These are phyloP conservation scores for Cataglyphis altisquamis DNA, from an alignment of 2,888 invertebrate genomes.

Conservation along the genomic window DNA sequence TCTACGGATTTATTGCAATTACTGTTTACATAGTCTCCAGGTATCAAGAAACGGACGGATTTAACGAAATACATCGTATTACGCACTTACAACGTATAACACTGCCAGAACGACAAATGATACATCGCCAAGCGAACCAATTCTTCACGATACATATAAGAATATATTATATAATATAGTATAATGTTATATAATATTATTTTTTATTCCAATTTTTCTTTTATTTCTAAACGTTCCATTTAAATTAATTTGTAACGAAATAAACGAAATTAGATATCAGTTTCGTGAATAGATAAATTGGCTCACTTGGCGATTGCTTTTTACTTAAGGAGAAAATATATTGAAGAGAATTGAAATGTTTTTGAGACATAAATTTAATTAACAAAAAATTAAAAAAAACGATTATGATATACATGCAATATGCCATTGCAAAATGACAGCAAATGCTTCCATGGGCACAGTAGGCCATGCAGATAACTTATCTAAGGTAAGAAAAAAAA, in stretches of 20 bases:
- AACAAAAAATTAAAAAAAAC: conserved; percentile 39
- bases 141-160: conserved; percentile 27
- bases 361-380: conserved; percentile 59
- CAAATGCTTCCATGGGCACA: conserved; percentile 82
- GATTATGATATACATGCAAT: conserved; percentile 64
- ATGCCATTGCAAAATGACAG: conserved; percentile 74
- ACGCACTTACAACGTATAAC: conserved; percentile 76
- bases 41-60: conserved; percentile 70
- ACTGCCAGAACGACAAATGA: conserved; percentile 77
- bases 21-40: conserved; percentile 68
- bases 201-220: conserved; percentile 10
- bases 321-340: conserved; percentile 58
- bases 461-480: conserved; percentile 76
- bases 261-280: conserved; percentile 42
- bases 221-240: conserved; percentile 9
- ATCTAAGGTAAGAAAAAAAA: conserved; percentile 63
- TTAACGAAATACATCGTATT: conserved; percentile 72
- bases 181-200: neutral
- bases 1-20: conserved; percentile 67
- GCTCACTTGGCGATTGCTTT: conserved; percentile 60
- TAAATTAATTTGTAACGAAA: conserved; percentile 11
- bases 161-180: conserved; percentile 6
- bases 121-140: conserved; percentile 62
- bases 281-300: conserved; percentile 46
- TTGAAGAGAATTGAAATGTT: conserved; percentile 59